These are phyloP conservation scores for Ectropis grisescens DNA, from an alignment of 1,140 invertebrate genomes.

Conservation along the genomic window DNA sequence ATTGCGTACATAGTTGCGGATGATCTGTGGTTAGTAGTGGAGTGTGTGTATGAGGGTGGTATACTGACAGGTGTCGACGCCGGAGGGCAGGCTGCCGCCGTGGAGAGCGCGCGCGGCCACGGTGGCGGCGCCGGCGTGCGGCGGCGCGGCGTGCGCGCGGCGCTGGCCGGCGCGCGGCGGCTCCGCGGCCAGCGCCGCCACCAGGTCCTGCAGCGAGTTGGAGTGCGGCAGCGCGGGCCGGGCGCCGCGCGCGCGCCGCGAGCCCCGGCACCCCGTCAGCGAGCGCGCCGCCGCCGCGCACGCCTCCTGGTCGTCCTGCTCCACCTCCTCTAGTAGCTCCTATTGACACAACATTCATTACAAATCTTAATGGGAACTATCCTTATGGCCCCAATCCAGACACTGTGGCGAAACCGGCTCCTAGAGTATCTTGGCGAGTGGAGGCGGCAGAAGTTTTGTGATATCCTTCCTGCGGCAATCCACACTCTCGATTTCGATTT, in stretches of 20 bases:
- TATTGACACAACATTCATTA: constrained; percentile 17
- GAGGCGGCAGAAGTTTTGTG: too few relatives aligned
- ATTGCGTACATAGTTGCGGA: too few relatives aligned
- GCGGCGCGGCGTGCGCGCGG: constrained; percentile 21
- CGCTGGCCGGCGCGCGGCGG: constrained; percentile 29
- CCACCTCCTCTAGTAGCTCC: constrained; percentile 59
- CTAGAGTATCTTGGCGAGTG: too few relatives aligned
- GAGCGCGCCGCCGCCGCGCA: constrained; percentile 41
- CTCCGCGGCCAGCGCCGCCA: constrained; percentile 49
- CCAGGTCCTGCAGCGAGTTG: constrained; percentile 52
- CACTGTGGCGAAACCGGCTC: too few relatives aligned
- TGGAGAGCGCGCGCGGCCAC: constrained; percentile 55
- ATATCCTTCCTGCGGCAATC: too few relatives aligned
- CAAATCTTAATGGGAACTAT: too few relatives aligned
- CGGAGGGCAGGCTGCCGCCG: constrained; percentile 63
- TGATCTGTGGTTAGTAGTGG: too few relatives aligned
- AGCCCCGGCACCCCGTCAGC: constrained; percentile 16
- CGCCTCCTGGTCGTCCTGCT: constrained; percentile 53
- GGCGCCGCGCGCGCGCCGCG: constrained; percentile 20
- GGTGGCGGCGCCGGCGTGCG: constrained; percentile 15
- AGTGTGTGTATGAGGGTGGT: not conserved
- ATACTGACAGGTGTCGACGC: constrained; percentile 57
- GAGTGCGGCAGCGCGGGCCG: constrained; percentile 40
- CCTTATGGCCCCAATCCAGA: too few relatives aligned
- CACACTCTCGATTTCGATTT: not conserved